phyloP scores from a whole-genome alignment of 1,140 invertebrate genomes.

The Paraescarpia echinospica region DNA sequence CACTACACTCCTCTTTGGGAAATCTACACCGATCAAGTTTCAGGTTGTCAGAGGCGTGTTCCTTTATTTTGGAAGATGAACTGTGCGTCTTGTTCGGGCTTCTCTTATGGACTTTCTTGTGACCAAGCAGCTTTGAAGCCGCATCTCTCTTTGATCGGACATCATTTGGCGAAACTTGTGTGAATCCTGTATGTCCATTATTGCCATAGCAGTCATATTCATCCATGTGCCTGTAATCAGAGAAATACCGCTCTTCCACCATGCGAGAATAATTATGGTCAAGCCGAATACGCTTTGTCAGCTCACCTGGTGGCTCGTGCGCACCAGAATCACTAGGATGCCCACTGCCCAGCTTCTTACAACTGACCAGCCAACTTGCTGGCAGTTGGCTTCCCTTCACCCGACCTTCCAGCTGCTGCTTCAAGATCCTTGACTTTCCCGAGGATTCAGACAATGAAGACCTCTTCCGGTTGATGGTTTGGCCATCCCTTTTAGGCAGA shows the following conservation, averaged over 20 bases:
- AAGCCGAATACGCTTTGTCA: conserved; percentile 15
- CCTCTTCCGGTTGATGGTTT: conserved; percentile 3
- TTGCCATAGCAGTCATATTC: neutral
- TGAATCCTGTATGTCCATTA: conserved; percentile 5
- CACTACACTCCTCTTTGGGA: neutral
- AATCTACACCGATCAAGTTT: neutral
- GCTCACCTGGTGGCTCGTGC: neutral
- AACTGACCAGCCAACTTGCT: neutral
- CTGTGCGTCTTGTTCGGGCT: neutral
- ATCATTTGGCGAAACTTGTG: neutral
- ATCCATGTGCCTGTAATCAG: neutral
- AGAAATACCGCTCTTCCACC: neutral
- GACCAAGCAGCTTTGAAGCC: neutral
- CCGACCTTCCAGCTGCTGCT: neutral
- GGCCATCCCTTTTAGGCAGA: neutral
- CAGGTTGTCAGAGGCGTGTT: neutral
- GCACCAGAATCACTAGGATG: neutral
- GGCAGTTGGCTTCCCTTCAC: neutral
- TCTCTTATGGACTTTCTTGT: conserved; percentile 18
- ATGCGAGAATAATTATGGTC: conserved; percentile 15
- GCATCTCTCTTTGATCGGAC: neutral
- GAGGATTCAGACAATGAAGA: neutral
- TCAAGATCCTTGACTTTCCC: neutral
- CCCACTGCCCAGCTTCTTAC: neutral
- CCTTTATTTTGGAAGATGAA: neutral